These are phyloP conservation scores for Phoenicopterus ruber DNA, from an alignment of 2,113 vertebrate species.

Conservation along the genomic window DNA sequence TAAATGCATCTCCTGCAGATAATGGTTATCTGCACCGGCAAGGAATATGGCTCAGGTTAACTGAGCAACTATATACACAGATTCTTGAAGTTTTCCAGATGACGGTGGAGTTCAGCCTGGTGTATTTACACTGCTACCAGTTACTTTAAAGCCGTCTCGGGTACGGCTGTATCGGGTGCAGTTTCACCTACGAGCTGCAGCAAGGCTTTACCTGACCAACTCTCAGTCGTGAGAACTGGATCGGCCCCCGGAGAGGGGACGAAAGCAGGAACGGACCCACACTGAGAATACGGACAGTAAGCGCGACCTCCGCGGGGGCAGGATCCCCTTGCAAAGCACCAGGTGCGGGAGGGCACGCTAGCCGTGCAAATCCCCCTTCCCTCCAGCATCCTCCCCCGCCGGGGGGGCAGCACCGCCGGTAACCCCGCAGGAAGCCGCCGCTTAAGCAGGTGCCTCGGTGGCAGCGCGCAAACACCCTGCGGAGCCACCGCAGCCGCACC, in stretches of 20 bases:
- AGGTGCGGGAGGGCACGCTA: not conserved
- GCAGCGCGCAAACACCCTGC: not conserved
- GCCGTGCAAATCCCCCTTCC: too few relatives aligned
- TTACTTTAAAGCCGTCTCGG: not conserved
- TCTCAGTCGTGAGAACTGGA: accelerated
- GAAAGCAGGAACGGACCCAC: not conserved
- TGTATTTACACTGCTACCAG: not conserved
- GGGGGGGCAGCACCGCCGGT: too few relatives aligned
- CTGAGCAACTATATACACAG: too few relatives aligned
- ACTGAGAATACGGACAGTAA: accelerated
- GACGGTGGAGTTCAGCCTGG: not conserved
- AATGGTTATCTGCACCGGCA: not conserved
- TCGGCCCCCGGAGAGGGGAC: not conserved
- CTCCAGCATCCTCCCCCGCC: not conserved
- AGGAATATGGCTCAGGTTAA: not conserved
- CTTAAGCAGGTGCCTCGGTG: not conserved
- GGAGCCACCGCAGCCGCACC: not conserved
- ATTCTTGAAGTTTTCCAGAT: not conserved
- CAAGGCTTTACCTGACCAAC: not conserved
- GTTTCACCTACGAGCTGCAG: not conserved
- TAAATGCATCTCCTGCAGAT: not conserved
- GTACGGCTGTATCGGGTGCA: accelerated
- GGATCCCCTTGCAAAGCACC: not conserved
- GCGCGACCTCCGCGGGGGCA: not conserved
- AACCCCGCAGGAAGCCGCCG: not conserved